A percentile compares a stretch with the other conserved stretches of the same genome.
These are phyloP conservation scores for Myioborus miniatus DNA, from an alignment of 2,797 vertebrate genomes.

Conservation along the genomic window DNA sequence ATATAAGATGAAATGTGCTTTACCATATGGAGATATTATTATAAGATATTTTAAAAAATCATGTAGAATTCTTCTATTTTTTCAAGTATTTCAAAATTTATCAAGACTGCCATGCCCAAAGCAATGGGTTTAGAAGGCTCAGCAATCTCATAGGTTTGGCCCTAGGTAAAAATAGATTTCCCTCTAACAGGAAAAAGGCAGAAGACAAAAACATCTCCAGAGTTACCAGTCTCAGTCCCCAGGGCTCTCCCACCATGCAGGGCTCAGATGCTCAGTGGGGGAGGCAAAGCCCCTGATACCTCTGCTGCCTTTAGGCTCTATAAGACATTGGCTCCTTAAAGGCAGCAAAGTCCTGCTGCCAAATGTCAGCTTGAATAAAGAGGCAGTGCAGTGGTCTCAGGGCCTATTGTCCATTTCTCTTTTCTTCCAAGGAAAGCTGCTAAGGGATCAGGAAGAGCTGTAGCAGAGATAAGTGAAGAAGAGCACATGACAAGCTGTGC, in stretches of 20 bases:
- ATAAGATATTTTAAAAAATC: not conserved
- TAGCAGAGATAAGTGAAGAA: constrained; percentile 45
- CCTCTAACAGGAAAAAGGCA: not conserved
- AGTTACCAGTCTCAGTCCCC: not conserved
- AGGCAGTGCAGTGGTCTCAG: not conserved
- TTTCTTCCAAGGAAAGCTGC: constrained; percentile 23
- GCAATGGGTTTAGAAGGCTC: not conserved
- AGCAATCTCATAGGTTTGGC: not conserved
- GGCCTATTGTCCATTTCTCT: constrained; percentile 51
- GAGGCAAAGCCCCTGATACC: not conserved
- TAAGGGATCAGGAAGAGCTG: constrained; percentile 42
- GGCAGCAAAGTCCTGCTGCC: constrained; percentile 19
- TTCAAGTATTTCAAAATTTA: not conserved
- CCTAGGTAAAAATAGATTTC: not conserved
- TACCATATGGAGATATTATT: not conserved
- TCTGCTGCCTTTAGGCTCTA: not conserved
- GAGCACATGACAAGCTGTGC: constrained; percentile 45
- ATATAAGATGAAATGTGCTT: not conserved
- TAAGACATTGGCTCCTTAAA: constrained; percentile 3
- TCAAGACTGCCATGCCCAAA: not conserved
- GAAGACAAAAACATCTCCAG: not conserved
- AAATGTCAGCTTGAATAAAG: constrained; percentile 54
- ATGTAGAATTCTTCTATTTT: not conserved
- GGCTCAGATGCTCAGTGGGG: not conserved
- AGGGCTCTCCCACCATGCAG: not conserved